phyloP scores from a whole-genome alignment of 2,113 vertebrate species.

The Xiphorhynchus elegans region DNA sequence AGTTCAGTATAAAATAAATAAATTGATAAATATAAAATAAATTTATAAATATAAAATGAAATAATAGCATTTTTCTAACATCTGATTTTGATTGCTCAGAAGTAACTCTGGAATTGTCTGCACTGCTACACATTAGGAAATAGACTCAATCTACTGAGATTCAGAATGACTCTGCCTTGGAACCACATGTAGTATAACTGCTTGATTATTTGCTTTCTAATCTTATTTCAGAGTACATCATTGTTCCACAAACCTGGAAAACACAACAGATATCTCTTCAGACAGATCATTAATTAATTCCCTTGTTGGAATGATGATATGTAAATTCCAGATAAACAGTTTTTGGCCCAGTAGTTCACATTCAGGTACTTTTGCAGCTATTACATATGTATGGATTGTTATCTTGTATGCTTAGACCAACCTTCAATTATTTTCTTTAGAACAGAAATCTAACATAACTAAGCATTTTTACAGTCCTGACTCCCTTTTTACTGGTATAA shows the following conservation, averaged over 20 bases:
- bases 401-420: not conserved
- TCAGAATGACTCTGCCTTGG: not conserved
- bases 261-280: not conserved
- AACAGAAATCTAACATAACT: not conserved
- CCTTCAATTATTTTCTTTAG: not conserved
- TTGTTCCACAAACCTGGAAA: not conserved
- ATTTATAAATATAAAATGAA: too few relatives aligned
- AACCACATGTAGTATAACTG: not conserved
- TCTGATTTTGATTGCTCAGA: not conserved
- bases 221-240: not conserved
- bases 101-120: not conserved
- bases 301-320: fast-evolving
- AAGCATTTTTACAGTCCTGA: not conserved
- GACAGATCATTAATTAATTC: not conserved
- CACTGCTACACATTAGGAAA: not conserved
- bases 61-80: not conserved
- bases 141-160: not conserved
- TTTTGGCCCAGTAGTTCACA: not conserved
- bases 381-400: not conserved
- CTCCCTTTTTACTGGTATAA: not conserved
- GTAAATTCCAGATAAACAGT: not conserved
- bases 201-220: not conserved
- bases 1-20: not conserved
- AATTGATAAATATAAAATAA: too few relatives aligned
- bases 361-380: not conserved